Conservation (phyloP, 2,113 vertebrate genomes). For the Elanus axillaris region DNA sequence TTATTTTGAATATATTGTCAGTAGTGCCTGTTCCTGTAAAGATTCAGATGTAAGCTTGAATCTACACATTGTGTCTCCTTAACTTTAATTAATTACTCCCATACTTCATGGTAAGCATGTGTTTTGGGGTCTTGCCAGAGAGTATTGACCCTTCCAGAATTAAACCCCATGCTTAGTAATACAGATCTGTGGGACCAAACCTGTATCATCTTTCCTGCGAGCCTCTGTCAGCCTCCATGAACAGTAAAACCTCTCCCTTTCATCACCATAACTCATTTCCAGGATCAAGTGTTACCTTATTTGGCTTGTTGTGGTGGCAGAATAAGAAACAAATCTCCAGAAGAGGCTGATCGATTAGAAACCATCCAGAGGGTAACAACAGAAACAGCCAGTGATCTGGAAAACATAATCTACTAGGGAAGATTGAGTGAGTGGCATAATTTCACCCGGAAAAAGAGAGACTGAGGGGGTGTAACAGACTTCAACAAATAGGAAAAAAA, state of each 20-base stretch:
- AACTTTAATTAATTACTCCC: neutral
- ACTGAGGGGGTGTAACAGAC: neutral
- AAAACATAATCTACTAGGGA: neutral
- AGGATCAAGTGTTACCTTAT: neutral
- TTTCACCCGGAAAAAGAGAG: neutral
- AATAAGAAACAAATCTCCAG: neutral
- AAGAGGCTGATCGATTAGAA: neutral
- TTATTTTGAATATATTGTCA: neutral
- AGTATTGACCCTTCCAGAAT: neutral
- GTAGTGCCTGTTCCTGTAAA: neutral
- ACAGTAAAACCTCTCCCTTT: neutral
- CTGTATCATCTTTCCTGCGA: neutral
- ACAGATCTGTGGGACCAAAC: neutral
- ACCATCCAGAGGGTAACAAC: neutral
- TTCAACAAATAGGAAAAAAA: neutral
- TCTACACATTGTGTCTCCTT: neutral
- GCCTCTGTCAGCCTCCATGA: neutral
- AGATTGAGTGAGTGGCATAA: neutral
- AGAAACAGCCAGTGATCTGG: neutral
- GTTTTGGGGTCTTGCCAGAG: neutral
- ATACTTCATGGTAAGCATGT: neutral
- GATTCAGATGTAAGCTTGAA: neutral
- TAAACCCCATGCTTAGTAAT: neutral
- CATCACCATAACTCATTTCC: neutral
- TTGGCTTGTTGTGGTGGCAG: neutral